Evolutionary conservation across 2,888 invertebrate genomes (phyloP), one percentile per base, ranked within the genome.

Genomic region (Lochmaea crataegi): DNA sequence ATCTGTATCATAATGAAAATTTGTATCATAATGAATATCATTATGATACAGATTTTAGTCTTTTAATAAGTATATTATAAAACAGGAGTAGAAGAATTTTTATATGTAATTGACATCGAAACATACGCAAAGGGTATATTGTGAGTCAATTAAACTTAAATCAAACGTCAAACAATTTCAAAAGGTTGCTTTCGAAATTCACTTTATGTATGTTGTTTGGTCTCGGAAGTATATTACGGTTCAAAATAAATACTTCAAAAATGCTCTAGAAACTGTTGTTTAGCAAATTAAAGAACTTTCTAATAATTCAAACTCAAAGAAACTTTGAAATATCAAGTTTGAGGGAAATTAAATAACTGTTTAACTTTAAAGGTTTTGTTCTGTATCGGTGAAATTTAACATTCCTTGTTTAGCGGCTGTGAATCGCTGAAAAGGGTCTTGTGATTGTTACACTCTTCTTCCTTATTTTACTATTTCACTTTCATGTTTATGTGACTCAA

Each of bases 401-500:
- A 16, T 18, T 53, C 18, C 10, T 16, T 10, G 38, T 58, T 67
- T 66, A 11, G 16, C 32, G 22, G n/a, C n/a, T 65, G 22, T 10
- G 18, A 32, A 38, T 10, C 7, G 32, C 53, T 10, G 18, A 53
- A 67, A 74, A 68, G 57, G 57, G 66, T 73, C 68, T 69, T 26
- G 45, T 38, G 65, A 72, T 70, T 71, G 72, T 75, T 70, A 65
- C 73, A 75, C 65, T 70, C 68, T 71, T 70, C 65, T 70, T 67
- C 64, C 71, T 81, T 78, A 77, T 80, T 79, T 81, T 38, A 38
- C 73, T 78, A 79, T 82, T 78, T 81, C 82, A 79, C 80, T 81
- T 82, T 78, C 78, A 72, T 80, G 79, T 77, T 80, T 78, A 79
- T 78, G 77, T 72, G 76, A 77, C 79, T 81, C 80, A 79, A 81